These are phyloP conservation scores for Meteorus colon DNA, from an alignment of 2,888 invertebrate genomes.

Conservation along the genomic window DNA sequence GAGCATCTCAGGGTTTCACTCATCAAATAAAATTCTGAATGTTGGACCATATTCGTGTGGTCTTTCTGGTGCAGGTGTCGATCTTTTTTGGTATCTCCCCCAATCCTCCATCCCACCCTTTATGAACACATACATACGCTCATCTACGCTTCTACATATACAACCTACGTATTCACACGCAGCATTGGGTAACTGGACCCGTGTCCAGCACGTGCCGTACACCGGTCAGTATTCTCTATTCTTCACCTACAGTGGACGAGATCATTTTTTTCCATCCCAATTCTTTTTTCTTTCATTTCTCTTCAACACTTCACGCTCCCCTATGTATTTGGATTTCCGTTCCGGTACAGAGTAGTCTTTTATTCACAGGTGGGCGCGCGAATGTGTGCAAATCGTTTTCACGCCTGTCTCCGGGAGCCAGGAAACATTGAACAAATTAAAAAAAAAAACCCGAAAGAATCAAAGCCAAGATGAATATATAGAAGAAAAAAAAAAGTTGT, in stretches of 20 bases:
- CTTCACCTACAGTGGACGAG: not conserved
- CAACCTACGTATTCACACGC: not conserved
- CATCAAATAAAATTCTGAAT: not conserved
- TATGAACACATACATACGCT: not conserved
- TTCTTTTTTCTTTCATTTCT: constrained; percentile 27
- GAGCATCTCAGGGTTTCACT: not conserved
- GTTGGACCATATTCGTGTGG: constrained; percentile 34
- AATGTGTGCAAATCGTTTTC: constrained; percentile 7
- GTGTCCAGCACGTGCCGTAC: constrained; percentile 48
- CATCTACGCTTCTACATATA: not conserved
- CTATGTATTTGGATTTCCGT: constrained; percentile 42
- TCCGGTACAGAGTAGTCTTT: constrained; percentile 9
- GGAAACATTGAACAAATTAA: not conserved
- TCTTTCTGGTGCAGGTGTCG: constrained; percentile 46
- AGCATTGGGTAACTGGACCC: constrained; percentile 39
- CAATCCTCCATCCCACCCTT: constrained; percentile 7
- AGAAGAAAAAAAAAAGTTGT: not conserved
- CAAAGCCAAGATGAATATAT: not conserved
- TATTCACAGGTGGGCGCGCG: not conserved
- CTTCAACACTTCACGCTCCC: constrained; percentile 33
- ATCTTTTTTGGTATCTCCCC: constrained; percentile 35
- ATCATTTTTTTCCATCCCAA: constrained; percentile 15
- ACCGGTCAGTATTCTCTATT: constrained; percentile 40
- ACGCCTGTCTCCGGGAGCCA: not conserved
- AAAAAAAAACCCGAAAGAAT: not conserved